phyloP scores from a whole-genome alignment of 2,113 vertebrate species.

The Dicentrarchus labrax region DNA sequence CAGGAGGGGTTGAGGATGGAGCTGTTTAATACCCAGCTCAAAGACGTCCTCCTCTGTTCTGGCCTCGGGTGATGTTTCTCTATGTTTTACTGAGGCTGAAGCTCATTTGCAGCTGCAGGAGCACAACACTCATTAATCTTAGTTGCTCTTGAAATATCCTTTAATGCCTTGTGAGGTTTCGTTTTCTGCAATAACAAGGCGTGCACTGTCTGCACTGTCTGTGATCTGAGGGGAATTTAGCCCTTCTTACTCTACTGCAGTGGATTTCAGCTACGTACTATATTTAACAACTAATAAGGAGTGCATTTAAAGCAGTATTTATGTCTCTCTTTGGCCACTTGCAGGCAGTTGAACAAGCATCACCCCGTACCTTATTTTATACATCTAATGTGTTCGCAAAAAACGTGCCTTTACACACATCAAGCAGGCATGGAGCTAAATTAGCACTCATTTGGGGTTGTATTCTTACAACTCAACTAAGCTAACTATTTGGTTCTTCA shows the following conservation, averaged over 20 bases:
- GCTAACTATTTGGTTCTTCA: too few relatives aligned
- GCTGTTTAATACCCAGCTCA: constrained; percentile 53
- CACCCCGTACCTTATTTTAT: too few relatives aligned
- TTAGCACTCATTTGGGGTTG: neutral
- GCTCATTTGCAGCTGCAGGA: constrained; percentile 56
- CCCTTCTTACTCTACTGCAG: neutral
- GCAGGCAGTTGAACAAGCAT: neutral
- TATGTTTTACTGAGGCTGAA: constrained; percentile 38
- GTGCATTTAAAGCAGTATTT: neutral
- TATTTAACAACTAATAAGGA: neutral
- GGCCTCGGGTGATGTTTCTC: constrained; percentile 49
- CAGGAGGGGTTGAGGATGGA: constrained; percentile 31
- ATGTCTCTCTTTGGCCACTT: neutral
- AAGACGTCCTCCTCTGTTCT: constrained; percentile 46
- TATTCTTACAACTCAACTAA: neutral
- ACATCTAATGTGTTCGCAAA: too few relatives aligned
- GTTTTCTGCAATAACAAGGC: constrained; percentile 27
- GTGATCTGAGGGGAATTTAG: neutral
- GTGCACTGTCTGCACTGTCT: neutral
- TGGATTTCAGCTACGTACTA: neutral
- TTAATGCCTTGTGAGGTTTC: constrained; percentile 15
- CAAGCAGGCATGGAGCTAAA: neutral
- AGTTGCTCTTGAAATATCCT: constrained; percentile 38
- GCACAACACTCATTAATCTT: constrained; percentile 42
- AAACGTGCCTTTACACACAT: too few relatives aligned